Percentiles rank a stretch among this genome's conserved stretches.
Evolutionary conservation across 2,888 invertebrate genomes (phyloP).

Genomic region (Habroteleia sp.): DNA sequence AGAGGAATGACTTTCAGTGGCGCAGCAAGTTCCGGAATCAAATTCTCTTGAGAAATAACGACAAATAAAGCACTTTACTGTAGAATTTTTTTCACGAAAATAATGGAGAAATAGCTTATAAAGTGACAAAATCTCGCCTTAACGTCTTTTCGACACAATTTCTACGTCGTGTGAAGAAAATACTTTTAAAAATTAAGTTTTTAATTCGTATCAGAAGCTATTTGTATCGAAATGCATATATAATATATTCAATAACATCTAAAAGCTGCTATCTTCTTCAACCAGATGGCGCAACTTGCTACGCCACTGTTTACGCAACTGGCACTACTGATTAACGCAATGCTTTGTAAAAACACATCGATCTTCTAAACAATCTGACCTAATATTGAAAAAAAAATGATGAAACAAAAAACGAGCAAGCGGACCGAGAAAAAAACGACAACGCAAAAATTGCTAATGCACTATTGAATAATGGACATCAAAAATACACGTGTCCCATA

Average conservation of each 20-base stretch:
- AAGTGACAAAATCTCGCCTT: too few relatives aligned
- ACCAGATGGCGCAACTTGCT: constrained; percentile 26
- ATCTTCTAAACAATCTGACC: constrained; percentile 17
- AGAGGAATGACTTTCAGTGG: constrained; percentile 53
- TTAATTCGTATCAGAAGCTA: too few relatives aligned
- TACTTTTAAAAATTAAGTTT: too few relatives aligned
- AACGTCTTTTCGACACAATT: too few relatives aligned
- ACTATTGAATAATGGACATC: constrained; percentile 63
- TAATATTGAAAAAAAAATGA: constrained; percentile 21
- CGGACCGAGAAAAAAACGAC: constrained; percentile 10
- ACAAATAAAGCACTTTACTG: too few relatives aligned
- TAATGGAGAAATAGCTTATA: too few relatives aligned
- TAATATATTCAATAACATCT: neutral
- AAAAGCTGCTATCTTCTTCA: neutral
- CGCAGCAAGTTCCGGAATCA: constrained; percentile 37
- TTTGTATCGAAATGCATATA: too few relatives aligned
- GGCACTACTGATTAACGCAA: constrained; percentile 49
- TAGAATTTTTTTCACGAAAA: too few relatives aligned
- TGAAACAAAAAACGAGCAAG: constrained; percentile 6
- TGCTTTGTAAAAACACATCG: constrained; percentile 57
- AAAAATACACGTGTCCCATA: constrained; percentile 51
- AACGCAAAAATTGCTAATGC: constrained; percentile 51
- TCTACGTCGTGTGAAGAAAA: too few relatives aligned
- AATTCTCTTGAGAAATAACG: too few relatives aligned
- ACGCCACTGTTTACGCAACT: constrained; percentile 26